phyloP scores from a whole-genome alignment of 1,140 invertebrate species.

The Tenebrio molitor region DNA sequence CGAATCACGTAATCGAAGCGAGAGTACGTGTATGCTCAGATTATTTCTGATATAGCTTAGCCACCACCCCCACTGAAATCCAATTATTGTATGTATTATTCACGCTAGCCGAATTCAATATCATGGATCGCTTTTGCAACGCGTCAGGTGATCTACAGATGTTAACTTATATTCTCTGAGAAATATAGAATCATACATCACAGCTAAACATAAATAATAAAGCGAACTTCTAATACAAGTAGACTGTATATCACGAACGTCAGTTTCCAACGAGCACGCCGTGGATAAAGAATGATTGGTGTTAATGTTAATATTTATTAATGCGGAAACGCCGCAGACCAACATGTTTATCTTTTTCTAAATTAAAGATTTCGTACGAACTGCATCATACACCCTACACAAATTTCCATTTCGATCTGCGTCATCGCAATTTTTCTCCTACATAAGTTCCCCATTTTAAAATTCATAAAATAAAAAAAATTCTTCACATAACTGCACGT shows the following conservation, averaged over 20 bases:
- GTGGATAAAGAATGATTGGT: constrained; percentile 47
- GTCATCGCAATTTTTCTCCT: not conserved
- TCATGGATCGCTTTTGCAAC: constrained; percentile 46
- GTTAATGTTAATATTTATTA: constrained; percentile 51
- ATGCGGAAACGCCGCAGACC: constrained; percentile 22
- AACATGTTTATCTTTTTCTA: constrained; percentile 26
- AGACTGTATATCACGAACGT: constrained; percentile 48
- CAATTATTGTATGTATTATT: constrained; percentile 50
- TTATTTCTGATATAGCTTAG: constrained; percentile 48
- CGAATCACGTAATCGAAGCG: constrained; percentile 46
- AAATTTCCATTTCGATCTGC: not conserved
- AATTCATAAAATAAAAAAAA: not conserved
- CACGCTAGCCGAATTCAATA: constrained; percentile 43
- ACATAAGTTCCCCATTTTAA: not conserved
- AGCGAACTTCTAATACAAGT: constrained; percentile 50
- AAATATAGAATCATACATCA: constrained; percentile 52
- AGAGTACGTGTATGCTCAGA: constrained; percentile 45
- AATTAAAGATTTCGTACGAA: constrained; percentile 28
- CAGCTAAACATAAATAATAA: constrained; percentile 51
- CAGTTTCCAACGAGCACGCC: constrained; percentile 42
- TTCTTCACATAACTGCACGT: constrained; percentile 9
- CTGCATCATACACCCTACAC: not conserved
- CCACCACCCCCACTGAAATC: constrained; percentile 44
- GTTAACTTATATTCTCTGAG: constrained; percentile 51
- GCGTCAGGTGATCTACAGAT: constrained; percentile 50